Conservation (phyloP, 2,797 vertebrate species). For the Meriones psammophilus region DNA sequence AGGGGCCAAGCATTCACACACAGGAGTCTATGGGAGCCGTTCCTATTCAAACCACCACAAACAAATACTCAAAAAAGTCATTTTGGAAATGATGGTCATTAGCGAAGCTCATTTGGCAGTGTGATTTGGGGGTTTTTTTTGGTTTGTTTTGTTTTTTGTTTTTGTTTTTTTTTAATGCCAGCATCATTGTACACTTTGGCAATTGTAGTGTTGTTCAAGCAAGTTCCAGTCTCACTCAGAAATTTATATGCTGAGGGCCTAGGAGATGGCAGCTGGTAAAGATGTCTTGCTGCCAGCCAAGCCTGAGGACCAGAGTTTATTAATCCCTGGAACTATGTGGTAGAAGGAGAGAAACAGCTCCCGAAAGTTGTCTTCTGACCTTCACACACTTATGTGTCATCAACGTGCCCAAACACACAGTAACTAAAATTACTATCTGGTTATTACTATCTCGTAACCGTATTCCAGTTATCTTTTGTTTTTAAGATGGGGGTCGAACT, state of each 20-base stretch:
- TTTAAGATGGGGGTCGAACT: no score
- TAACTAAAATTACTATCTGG: neutral
- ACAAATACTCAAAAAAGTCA: neutral
- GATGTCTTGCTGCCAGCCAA: neutral
- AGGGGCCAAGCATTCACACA: neutral
- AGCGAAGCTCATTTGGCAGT: neutral
- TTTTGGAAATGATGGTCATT: neutral
- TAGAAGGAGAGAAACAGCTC: neutral
- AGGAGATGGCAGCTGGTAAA: neutral
- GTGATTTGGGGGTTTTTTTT: neutral
- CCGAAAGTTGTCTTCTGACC: neutral
- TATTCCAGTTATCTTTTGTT: neutral
- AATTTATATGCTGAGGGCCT: no score
- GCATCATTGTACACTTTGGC: fast-evolving
- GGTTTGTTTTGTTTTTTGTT: no score
- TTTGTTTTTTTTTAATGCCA: neutral
- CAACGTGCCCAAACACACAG: no score
- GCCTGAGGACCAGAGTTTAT: neutral
- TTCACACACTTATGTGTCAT: neutral
- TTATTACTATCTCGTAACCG: neutral
- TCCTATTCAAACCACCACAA: neutral
- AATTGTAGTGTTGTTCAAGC: neutral
- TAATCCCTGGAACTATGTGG: neutral
- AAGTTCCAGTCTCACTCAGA: neutral
- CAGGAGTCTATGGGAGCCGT: neutral